phyloP scores from a whole-genome alignment of 2,113 vertebrate genomes.

The Chionodraco myersi region DNA sequence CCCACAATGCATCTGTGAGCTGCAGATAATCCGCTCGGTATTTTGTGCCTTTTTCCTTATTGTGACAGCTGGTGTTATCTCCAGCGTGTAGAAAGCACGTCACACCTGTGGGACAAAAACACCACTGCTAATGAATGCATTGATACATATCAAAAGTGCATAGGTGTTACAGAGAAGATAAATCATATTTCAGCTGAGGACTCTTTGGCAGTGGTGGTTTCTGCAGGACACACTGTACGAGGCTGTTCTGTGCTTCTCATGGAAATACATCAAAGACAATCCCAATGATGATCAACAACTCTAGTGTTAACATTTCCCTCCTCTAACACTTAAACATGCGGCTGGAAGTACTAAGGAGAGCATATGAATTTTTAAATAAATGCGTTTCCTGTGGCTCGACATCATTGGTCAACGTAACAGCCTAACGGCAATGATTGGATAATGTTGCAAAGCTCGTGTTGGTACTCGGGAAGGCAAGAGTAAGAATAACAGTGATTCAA shows the following conservation, averaged over 20 bases:
- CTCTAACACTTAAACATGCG: not conserved
- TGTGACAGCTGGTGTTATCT: slow-evolving; percentile 3
- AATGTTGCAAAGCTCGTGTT: not conserved
- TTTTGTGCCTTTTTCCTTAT: not conserved
- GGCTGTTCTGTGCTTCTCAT: slow-evolving; percentile 31
- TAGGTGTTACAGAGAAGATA: slow-evolving; percentile 12
- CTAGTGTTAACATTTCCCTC: not conserved
- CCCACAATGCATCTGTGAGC: slow-evolving; percentile 23
- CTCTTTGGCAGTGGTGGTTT: slow-evolving; percentile 5
- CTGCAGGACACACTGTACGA: slow-evolving; percentile 32
- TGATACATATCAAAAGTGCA: slow-evolving; percentile 33
- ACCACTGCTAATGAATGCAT: slow-evolving; percentile 1
- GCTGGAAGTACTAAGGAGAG: slow-evolving; percentile 6
- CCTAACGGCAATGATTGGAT: not conserved
- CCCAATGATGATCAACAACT: slow-evolving; percentile 1
- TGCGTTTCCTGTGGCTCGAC: not conserved
- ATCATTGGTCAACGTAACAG: not conserved
- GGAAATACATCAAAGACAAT: slow-evolving; percentile 5
- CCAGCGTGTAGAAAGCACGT: slow-evolving; percentile 1
- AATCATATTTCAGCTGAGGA: not conserved
- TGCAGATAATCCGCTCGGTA: not conserved
- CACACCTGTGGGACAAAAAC: slow-evolving; percentile 7
- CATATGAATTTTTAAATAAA: slow-evolving; percentile 1
- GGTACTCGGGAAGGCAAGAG: slow-evolving; percentile 1
- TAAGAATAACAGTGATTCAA: not conserved